These are phyloP conservation scores for Gymnoscopelus braueri DNA, from an alignment of 2,797 vertebrate genomes.

Conservation along the genomic window DNA sequence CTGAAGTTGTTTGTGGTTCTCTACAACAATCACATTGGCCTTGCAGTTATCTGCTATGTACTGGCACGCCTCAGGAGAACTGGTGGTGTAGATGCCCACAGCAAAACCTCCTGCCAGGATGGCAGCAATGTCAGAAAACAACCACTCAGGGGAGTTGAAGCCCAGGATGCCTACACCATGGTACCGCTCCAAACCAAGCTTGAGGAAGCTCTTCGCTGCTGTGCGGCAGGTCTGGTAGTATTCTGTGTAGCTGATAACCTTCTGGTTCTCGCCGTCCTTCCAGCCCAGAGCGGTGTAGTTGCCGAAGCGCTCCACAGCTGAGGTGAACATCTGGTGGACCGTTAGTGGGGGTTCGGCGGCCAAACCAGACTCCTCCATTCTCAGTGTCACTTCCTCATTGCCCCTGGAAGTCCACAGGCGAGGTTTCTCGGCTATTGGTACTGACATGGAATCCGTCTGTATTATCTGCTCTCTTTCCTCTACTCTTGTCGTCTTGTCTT, in stretches of 20 bases:
- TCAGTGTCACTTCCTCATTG: too few species aligned
- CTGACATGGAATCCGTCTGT: too few species aligned
- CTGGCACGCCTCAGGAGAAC: not conserved
- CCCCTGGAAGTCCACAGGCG: too few species aligned
- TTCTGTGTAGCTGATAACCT: conserved; percentile 68
- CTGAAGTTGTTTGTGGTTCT: conserved; percentile 14
- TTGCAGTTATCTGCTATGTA: not conserved
- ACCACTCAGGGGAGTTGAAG: not conserved
- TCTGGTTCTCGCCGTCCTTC: conserved; percentile 74
- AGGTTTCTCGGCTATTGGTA: too few species aligned
- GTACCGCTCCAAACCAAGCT: conserved; percentile 69
- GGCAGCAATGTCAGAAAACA: not conserved
- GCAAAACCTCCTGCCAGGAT: not conserved
- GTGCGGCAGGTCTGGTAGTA: conserved; percentile 81
- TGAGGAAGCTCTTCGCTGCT: conserved; percentile 83
- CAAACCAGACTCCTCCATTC: too few species aligned
- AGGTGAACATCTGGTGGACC: too few species aligned
- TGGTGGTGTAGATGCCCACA: not conserved
- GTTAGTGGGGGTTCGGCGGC: too few species aligned
- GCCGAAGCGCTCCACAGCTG: conserved; percentile 6
- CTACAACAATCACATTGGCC: not conserved
- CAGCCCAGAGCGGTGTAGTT: conserved; percentile 73
- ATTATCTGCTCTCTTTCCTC: too few species aligned
- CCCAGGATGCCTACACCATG: not conserved
- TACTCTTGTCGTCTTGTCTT: too few species aligned